Percentiles rank a stretch among this genome's conserved stretches.
Conservation (phyloP, 2,797 vertebrate species). For the Gobio occitaniae region DNA sequence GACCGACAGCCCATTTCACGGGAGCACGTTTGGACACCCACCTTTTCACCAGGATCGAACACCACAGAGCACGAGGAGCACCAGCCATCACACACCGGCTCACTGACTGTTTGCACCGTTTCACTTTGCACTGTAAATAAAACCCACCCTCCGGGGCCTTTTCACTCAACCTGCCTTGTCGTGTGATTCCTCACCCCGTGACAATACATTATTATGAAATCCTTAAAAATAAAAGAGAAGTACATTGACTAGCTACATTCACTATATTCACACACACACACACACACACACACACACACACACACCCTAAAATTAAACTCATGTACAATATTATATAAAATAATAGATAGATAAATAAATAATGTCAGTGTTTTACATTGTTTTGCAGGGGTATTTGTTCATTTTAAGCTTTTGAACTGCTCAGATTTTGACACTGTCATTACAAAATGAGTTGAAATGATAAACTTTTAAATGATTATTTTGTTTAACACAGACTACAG, state of each 20-base stretch:
- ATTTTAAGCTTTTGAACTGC: neutral
- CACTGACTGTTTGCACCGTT: too few species aligned
- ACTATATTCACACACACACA: neutral
- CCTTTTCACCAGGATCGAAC: too few species aligned
- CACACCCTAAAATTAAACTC: too few species aligned
- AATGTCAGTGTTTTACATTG: neutral
- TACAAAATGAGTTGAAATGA: neutral
- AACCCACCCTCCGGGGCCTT: too few species aligned
- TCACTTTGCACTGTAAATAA: too few species aligned
- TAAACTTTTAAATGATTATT: constrained; percentile 8
- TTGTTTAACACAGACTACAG: constrained; percentile 14
- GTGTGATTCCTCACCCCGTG: too few species aligned
- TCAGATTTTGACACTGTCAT: neutral
- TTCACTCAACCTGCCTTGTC: too few species aligned
- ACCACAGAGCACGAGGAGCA: too few species aligned
- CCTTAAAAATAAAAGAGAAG: neutral
- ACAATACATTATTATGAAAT: neutral
- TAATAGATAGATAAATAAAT: neutral
- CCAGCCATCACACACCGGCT: too few species aligned
- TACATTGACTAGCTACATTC: neutral
- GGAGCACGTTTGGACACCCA: too few species aligned
- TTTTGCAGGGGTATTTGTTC: neutral
- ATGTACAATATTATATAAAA: neutral
- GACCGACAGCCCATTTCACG: too few species aligned
- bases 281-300: too few species aligned